Percentiles rank a stretch among this genome's conserved stretches.
These are phyloP conservation scores for Drosophila falleni DNA, from an alignment of 2,888 invertebrate genomes.

Conservation along the genomic window DNA sequence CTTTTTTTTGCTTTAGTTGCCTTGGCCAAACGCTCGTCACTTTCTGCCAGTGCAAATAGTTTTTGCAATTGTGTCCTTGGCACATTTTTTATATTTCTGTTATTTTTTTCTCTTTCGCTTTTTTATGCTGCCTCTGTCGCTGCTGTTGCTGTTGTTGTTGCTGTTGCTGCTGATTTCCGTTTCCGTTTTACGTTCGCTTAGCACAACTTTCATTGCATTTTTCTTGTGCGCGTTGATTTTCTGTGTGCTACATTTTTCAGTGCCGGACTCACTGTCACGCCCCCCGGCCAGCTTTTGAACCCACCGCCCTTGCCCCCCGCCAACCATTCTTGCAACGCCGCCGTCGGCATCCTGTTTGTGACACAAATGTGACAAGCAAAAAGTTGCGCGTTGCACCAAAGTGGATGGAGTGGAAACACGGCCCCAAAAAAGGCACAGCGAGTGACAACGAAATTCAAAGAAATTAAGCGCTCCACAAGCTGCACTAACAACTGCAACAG, in stretches of 20 bases:
- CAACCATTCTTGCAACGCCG: constrained; percentile 1
- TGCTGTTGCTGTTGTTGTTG: constrained; percentile 37
- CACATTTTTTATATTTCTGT: constrained; percentile 63
- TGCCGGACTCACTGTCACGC: constrained; percentile 54
- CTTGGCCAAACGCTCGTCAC: constrained; percentile 26
- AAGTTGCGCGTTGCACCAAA: constrained; percentile 77
- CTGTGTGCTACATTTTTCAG: constrained; percentile 66
- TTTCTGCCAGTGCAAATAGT: constrained; percentile 65
- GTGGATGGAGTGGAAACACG: constrained; percentile 72
- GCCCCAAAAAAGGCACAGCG: constrained; percentile 39
- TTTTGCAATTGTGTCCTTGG: constrained; percentile 80
- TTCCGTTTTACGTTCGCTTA: constrained; percentile 79
- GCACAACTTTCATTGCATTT: constrained; percentile 79
- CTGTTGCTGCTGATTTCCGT: constrained; percentile 77
- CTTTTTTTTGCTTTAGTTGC: constrained; percentile 10
- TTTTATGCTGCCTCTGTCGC: constrained; percentile 35
- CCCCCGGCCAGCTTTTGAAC: constrained; percentile 17
- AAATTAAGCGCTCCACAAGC: constrained; percentile 75
- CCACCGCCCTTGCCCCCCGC: background rate
- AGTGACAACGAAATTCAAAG: constrained; percentile 74
- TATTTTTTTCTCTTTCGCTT: constrained; percentile 44
- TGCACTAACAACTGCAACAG: constrained; percentile 55
- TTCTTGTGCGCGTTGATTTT: constrained; percentile 75
- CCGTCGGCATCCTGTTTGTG: constrained; percentile 78
- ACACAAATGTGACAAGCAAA: constrained; percentile 83